These are phyloP conservation scores for Coturnix japonica DNA, from an alignment of 2,113 vertebrate species.

Conservation along the genomic window DNA sequence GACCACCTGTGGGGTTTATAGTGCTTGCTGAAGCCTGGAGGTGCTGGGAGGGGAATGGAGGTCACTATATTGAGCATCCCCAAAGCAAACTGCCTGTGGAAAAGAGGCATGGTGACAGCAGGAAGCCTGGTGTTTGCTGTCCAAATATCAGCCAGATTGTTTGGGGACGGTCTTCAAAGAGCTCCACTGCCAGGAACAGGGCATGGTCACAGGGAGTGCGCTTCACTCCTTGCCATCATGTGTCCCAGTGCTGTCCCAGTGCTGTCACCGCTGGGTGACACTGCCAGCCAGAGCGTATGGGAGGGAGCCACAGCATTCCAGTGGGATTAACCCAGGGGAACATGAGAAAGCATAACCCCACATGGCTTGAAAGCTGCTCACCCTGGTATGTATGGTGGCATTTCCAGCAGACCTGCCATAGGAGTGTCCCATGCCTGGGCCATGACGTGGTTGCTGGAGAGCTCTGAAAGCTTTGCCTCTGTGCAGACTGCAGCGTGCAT, in stretches of 20 bases:
- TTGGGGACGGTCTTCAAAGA: background rate
- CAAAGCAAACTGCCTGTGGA: background rate
- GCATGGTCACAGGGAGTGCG: background rate
- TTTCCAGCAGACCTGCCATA: background rate
- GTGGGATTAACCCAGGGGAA: background rate
- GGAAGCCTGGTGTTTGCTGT: background rate
- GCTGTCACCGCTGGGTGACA: background rate
- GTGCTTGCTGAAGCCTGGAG: background rate
- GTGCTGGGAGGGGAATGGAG: background rate
- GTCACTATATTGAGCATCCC: background rate
- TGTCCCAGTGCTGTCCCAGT: background rate
- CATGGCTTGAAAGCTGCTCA: background rate
- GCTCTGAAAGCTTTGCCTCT: background rate
- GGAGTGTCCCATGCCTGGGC: background rate
- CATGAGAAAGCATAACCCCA: background rate
- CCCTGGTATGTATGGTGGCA: background rate
- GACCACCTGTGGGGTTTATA: background rate
- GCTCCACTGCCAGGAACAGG: background rate
- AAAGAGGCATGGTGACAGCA: background rate
- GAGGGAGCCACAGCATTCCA: background rate
- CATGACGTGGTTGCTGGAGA: background rate
- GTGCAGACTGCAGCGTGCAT: too few relatives aligned
- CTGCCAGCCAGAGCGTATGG: background rate
- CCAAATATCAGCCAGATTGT: background rate
- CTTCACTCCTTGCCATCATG: fast-evolving